Conservation (phyloP, 2,888 invertebrate species). For the Arge pagana region DNA sequence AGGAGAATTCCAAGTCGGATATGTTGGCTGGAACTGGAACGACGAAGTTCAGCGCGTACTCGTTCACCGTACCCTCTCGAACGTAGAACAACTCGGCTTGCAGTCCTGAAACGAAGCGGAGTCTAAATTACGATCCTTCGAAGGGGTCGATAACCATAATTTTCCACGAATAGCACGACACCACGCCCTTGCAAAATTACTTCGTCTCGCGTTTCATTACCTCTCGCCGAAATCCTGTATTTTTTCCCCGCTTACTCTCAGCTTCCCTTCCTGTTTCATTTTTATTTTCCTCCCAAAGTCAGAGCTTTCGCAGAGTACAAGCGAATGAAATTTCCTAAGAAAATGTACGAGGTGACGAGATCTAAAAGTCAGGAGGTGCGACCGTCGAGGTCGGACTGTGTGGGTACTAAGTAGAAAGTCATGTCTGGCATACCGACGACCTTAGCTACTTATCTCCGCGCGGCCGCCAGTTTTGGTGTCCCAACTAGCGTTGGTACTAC, state of each 20-base stretch:
- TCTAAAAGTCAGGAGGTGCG: too few species aligned
- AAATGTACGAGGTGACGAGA: too few species aligned
- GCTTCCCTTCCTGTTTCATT: too few species aligned
- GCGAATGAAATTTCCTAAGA: too few species aligned
- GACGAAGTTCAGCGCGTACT: conserved; percentile 82
- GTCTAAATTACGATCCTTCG: conserved; percentile 10
- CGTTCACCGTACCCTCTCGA: conserved; percentile 80
- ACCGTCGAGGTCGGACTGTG: conserved; percentile 2
- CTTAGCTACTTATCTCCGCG: conserved; percentile 23
- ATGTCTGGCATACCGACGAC: conserved; percentile 54
- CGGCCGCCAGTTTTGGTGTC: background rate
- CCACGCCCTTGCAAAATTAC: too few species aligned
- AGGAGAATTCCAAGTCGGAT: conserved; percentile 81
- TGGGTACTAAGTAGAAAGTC: conserved; percentile 54
- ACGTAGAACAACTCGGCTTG: conserved; percentile 83
- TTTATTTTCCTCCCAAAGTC: too few species aligned
- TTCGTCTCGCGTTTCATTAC: too few species aligned
- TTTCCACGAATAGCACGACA: too few species aligned
- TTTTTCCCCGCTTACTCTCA: too few species aligned
- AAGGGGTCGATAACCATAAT: too few species aligned
- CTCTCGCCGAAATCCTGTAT: too few species aligned
- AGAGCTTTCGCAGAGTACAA: too few species aligned
- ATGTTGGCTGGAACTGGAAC: conserved; percentile 81
- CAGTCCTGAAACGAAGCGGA: conserved; percentile 65
- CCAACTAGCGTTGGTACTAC: conserved; percentile 12